Percentiles rank a stretch among this genome's conserved stretches.
phyloP scores from a whole-genome alignment of 2,888 invertebrate species.

The Leptogaster cylindrica region DNA sequence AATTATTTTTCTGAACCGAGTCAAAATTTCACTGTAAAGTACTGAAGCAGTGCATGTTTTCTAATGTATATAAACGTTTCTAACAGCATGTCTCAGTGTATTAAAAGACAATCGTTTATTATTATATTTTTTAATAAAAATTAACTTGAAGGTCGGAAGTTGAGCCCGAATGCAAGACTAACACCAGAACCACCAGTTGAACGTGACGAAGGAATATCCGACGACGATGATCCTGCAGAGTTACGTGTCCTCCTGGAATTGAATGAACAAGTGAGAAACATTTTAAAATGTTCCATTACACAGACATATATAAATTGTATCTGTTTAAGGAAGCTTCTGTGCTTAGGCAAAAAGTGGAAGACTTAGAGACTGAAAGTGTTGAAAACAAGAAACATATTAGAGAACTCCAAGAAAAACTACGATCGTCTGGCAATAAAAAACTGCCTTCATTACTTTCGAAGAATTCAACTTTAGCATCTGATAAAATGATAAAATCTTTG shows the following conservation, averaged over 20 bases:
- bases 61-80: not conserved
- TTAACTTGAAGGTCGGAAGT: conserved; percentile 66
- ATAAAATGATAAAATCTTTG: conserved; percentile 64
- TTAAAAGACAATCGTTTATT: too few relatives aligned
- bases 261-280: conserved; percentile 78
- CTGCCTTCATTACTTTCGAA: conserved; percentile 50
- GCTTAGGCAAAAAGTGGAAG: conserved; percentile 81
- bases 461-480: conserved; percentile 49
- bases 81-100: not conserved
- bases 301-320: conserved; percentile 6
- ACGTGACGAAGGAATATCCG: conserved; percentile 76
- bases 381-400: conserved; percentile 75
- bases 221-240: conserved; percentile 83
- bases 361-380: conserved; percentile 80
- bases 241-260: conserved; percentile 84
- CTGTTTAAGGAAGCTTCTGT: conserved; percentile 75
- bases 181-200: conserved; percentile 71
- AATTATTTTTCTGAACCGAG: too few relatives aligned
- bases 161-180: conserved; percentile 71
- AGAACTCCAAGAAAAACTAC: conserved; percentile 76
- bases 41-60: not conserved
- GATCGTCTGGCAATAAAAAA: conserved; percentile 54
- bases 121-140: not conserved
- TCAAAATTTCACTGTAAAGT: not conserved
- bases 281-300: not conserved